A percentile compares a stretch with the other conserved stretches of the same genome.
phyloP scores from a whole-genome alignment of 1,140 invertebrate species.

The Maconellicoccus hirsutus region DNA sequence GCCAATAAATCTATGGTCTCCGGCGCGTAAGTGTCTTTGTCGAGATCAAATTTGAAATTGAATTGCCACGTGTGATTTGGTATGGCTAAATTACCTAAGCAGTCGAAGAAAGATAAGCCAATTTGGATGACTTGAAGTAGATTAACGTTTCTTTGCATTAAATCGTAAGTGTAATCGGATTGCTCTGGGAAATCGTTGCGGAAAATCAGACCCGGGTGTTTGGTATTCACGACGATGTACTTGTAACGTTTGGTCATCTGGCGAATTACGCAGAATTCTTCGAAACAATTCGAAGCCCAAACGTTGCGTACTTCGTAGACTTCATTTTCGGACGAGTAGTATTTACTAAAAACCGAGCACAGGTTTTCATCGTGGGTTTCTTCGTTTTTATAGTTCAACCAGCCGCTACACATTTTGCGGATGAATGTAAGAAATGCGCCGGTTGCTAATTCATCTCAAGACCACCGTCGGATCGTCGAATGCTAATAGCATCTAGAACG shows the following conservation, averaged over 20 bases:
- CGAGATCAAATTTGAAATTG: slow-evolving; percentile 45
- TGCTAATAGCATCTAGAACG: not conserved
- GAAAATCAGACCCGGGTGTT: slow-evolving; percentile 5
- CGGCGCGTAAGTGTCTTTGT: slow-evolving; percentile 52
- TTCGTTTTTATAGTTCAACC: not conserved
- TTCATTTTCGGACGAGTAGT: not conserved
- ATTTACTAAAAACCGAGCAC: not conserved
- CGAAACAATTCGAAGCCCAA: slow-evolving; percentile 16
- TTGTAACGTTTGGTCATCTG: slow-evolving; percentile 20
- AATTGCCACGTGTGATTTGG: slow-evolving; percentile 48
- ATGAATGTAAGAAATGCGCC: not conserved
- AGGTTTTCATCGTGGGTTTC: not conserved
- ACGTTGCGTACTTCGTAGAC: slow-evolving; percentile 7
- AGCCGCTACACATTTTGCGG: not conserved
- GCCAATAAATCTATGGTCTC: slow-evolving; percentile 50
- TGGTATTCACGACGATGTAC: slow-evolving; percentile 1
- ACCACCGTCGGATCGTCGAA: not conserved
- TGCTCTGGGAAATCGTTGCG: slow-evolving; percentile 15
- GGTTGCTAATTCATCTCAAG: too few species aligned
- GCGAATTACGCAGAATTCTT: not conserved
- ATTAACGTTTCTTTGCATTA: slow-evolving; percentile 47
- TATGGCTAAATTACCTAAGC: slow-evolving; percentile 41
- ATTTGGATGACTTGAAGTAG: slow-evolving; percentile 51
- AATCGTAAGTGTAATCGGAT: slow-evolving; percentile 15
- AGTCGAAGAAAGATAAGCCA: slow-evolving; percentile 46